phyloP scores from a whole-genome alignment of 2,113 vertebrate species.

The Mola mola region DNA sequence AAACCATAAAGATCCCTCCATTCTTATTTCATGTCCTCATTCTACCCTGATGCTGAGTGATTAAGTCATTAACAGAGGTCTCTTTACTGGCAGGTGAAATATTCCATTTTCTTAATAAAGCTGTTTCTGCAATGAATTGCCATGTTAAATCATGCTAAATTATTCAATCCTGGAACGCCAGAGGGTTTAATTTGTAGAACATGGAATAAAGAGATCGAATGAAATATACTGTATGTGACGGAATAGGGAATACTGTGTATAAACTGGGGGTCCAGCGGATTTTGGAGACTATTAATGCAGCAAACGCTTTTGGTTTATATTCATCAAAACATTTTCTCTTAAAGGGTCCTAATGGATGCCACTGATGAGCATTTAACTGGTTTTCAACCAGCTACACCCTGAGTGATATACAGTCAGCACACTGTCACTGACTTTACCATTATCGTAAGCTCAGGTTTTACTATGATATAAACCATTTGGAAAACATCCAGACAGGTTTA shows the following conservation, averaged over 20 bases:
- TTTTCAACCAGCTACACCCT: too few relatives aligned
- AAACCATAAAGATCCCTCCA: constrained; percentile 37
- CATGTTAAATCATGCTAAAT: constrained; percentile 59
- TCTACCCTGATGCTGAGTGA: constrained; percentile 37
- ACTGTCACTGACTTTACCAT: too few relatives aligned
- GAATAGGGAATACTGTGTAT: constrained; percentile 14
- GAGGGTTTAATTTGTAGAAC: constrained; percentile 40
- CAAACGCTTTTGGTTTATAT: too few relatives aligned
- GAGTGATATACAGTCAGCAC: too few relatives aligned
- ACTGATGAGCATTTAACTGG: too few relatives aligned
- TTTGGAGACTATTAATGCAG: too few relatives aligned
- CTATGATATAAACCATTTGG: too few relatives aligned
- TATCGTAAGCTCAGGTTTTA: too few relatives aligned
- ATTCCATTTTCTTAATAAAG: constrained; percentile 40
- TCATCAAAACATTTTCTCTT: too few relatives aligned
- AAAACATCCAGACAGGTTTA: too few relatives aligned
- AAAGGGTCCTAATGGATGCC: too few relatives aligned
- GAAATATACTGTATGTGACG: constrained; percentile 52
- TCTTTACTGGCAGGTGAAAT: constrained; percentile 41
- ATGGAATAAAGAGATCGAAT: constrained; percentile 34
- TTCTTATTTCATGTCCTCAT: constrained; percentile 26
- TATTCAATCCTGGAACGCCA: constrained; percentile 33
- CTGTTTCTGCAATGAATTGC: constrained; percentile 46
- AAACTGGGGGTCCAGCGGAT: too few relatives aligned
- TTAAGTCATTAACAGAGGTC: constrained; percentile 29